These are phyloP conservation scores for Calyptommatus sinebrachiatus DNA, from an alignment of 2,113 vertebrate species.

Conservation along the genomic window DNA sequence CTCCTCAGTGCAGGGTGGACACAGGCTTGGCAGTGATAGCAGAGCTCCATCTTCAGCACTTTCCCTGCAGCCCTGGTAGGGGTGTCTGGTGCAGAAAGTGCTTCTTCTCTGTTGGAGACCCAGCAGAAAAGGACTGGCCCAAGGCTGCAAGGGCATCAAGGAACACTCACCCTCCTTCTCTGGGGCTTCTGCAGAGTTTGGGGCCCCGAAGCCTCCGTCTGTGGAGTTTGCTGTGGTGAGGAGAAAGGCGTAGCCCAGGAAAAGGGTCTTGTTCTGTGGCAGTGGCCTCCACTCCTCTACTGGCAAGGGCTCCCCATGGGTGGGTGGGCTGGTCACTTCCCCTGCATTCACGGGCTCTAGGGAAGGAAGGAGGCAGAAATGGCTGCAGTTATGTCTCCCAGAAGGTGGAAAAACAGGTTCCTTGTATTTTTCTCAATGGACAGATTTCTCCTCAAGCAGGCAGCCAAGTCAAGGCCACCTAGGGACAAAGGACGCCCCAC, in stretches of 20 bases:
- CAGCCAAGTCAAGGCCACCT: background rate
- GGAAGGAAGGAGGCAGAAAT: background rate
- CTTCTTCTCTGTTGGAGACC: too few species aligned
- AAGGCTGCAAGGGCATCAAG: background rate
- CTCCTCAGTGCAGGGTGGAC: too few species aligned
- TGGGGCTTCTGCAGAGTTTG: slow-evolving; percentile 66
- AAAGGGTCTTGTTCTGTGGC: slow-evolving; percentile 87
- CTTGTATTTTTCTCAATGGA: background rate
- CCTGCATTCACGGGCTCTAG: slow-evolving; percentile 63
- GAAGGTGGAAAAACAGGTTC: background rate
- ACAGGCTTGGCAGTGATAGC: too few species aligned
- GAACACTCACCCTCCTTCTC: slow-evolving; percentile 85
- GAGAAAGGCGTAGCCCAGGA: slow-evolving; percentile 94
- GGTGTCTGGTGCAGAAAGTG: too few species aligned
- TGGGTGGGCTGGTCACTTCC: slow-evolving; percentile 74
- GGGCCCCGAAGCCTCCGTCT: slow-evolving; percentile 77
- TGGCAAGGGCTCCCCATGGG: slow-evolving; percentile 71
- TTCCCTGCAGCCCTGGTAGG: too few species aligned
- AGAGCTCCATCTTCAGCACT: too few species aligned
- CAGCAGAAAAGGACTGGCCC: too few species aligned
- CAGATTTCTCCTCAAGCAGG: background rate
- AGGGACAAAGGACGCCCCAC: background rate
- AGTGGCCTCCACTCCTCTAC: slow-evolving; percentile 82
- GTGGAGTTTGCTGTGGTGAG: slow-evolving; percentile 86
- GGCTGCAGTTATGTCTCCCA: background rate